Percentiles rank a stretch among this genome's conserved stretches.
Conservation (phyloP, 2,888 invertebrate species). For the Thera obeliscata region DNA sequence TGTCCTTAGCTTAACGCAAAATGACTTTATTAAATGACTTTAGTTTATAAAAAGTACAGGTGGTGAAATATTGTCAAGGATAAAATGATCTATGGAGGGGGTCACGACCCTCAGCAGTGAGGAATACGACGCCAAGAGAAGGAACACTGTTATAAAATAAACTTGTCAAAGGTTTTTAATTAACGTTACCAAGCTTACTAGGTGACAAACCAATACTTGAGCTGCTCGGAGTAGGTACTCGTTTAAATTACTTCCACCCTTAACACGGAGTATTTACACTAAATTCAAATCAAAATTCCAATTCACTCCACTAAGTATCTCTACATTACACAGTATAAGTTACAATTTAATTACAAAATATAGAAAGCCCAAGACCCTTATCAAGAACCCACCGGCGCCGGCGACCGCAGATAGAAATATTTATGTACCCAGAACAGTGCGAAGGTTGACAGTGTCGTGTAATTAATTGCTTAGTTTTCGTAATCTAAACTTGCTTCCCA, state of each 20-base stretch:
- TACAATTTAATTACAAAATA: slow-evolving; percentile 42
- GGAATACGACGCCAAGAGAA: too few species aligned
- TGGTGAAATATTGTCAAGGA: too few species aligned
- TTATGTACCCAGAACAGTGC: slow-evolving; percentile 45
- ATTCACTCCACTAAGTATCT: slow-evolving; percentile 8
- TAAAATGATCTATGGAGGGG: too few species aligned
- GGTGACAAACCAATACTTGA: too few species aligned
- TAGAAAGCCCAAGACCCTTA: slow-evolving; percentile 37
- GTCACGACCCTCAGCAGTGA: too few species aligned
- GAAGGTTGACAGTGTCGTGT: slow-evolving; percentile 53
- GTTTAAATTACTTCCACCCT: background rate
- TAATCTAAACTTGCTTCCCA: background rate
- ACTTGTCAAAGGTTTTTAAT: background rate
- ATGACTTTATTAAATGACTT: too few species aligned
- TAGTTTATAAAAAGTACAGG: too few species aligned
- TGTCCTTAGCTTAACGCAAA: too few species aligned
- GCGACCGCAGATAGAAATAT: slow-evolving; percentile 50
- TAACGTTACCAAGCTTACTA: background rate
- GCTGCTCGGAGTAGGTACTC: too few species aligned
- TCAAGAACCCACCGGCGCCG: slow-evolving; percentile 26
- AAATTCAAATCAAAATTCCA: slow-evolving; percentile 33
- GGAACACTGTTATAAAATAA: too few species aligned
- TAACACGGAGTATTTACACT: background rate
- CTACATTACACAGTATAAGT: slow-evolving; percentile 27
- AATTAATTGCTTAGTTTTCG: slow-evolving; percentile 49